These are phyloP conservation scores for Aphelenchoides fujianensis DNA, from an alignment of 1,140 invertebrate species.

Conservation along the genomic window DNA sequence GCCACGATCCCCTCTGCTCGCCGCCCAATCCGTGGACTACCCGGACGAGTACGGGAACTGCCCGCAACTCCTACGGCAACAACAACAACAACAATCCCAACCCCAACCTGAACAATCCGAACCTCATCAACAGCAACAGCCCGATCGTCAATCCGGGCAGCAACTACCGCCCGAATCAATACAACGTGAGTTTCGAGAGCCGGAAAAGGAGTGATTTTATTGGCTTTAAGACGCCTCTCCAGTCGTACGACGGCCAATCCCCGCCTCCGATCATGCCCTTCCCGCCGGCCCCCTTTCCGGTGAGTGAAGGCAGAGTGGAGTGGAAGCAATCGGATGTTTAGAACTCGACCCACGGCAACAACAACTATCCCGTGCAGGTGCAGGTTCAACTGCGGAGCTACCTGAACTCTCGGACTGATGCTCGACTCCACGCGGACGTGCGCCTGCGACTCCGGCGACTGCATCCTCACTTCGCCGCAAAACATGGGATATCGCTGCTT, in stretches of 20 bases:
- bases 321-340: no score
- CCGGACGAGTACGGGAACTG: neutral
- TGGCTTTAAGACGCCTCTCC: neutral
- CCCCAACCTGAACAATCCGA: neutral
- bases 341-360: neutral
- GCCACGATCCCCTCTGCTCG: neutral
- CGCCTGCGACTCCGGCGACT: conserved; percentile 14
- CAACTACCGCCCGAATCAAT: neutral
- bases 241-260: neutral
- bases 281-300: neutral
- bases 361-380: neutral
- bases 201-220: neutral
- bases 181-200: neutral
- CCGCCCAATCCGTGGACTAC: neutral
- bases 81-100: neutral
- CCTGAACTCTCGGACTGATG: neutral
- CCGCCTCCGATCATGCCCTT: neutral
- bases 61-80: neutral
- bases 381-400: conserved; percentile 7
- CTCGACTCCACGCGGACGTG: conserved; percentile 13
- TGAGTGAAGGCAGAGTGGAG: no score
- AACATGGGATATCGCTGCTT: conserved; percentile 45
- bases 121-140: no score
- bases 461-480: conserved; percentile 29
- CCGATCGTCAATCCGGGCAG: no score